These are phyloP conservation scores for Crocodylus rhombifer DNA, from an alignment of 2,797 vertebrate species.

Conservation along the genomic window DNA sequence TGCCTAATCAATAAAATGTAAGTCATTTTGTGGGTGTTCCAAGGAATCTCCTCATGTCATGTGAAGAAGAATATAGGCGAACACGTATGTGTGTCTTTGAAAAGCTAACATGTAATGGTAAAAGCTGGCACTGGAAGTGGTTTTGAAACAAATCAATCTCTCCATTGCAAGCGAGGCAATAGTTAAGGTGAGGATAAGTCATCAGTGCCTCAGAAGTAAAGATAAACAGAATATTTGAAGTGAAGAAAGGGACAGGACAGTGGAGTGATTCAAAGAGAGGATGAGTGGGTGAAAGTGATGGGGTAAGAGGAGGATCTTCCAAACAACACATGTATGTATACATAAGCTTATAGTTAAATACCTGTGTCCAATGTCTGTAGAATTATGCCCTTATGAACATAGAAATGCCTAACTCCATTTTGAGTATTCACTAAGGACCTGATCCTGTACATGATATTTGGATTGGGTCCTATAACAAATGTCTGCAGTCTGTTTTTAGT, in stretches of 20 bases:
- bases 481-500: slow-evolving; percentile 54
- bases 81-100: background rate
- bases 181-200: background rate
- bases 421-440: slow-evolving; percentile 60
- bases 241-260: background rate
- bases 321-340: background rate
- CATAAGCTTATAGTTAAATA: background rate
- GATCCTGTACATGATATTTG: slow-evolving; percentile 62
- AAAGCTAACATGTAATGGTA: background rate
- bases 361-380: slow-evolving; percentile 53
- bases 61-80: background rate
- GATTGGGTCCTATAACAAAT: slow-evolving; percentile 45
- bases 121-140: background rate
- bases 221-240: background rate
- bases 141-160: background rate
- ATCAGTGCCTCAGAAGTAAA: accelerated
- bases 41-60: background rate
- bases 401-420: slow-evolving; percentile 29
- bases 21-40: background rate
- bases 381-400: slow-evolving; percentile 30
- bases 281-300: background rate
- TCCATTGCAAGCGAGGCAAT: background rate
- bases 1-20: background rate
- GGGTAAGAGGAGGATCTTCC: background rate
- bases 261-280: accelerated